Evolutionary conservation across 2,797 vertebrate species (phyloP), one percentile per base, ranked within the genome.

Genomic region (Hippocampus kuda): DNA sequence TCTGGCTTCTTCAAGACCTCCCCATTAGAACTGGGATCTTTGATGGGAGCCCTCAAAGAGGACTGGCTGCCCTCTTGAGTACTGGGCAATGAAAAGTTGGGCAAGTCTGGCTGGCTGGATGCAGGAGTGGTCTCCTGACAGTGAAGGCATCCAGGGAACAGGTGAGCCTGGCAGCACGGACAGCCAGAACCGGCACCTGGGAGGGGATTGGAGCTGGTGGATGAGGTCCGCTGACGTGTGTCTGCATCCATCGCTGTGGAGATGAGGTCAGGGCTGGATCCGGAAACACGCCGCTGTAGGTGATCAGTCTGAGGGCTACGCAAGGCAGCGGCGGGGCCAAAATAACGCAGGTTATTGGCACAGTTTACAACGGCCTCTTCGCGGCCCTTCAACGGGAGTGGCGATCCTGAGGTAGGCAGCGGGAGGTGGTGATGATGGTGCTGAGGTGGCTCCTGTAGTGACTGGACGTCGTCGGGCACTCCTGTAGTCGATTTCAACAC

Each of bases 291-390:
- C 27, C 93, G 89, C 30, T 96, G 96, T 7, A 95, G 89, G 7
- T 95, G 95, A 89, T 93, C 94, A 0, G 94, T 95, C 85, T 98
- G 94, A 0, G 96, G 97, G 88, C 96, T 98, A 51, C 96, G 92
- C 68, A 99, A 91, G 27, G 96, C 92, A 0, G 95, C 96, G 0
- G 96, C 96, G 0, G 97, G 97, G 12, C 96, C 96, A 10, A 99
- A 98, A 82, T 99, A 98, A 42, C 94, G 90, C 74, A 98, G 84
- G 85, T 95, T 98, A 88, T 94, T 98, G 79, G 95, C 93, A 63
- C 97, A 98, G 83, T 88, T 93, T 38, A 95, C 94, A 0, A 97
- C 93, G 0, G 89, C 89, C 70, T 94, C 91, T 76, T 94, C 94
- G 0, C 95, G 92, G 0, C 92, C 90, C 81, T 89, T 86, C 68